Conservation (phyloP, 53 echinoderm and acorn worm genomes). For the Arbacia lixula region DNA sequence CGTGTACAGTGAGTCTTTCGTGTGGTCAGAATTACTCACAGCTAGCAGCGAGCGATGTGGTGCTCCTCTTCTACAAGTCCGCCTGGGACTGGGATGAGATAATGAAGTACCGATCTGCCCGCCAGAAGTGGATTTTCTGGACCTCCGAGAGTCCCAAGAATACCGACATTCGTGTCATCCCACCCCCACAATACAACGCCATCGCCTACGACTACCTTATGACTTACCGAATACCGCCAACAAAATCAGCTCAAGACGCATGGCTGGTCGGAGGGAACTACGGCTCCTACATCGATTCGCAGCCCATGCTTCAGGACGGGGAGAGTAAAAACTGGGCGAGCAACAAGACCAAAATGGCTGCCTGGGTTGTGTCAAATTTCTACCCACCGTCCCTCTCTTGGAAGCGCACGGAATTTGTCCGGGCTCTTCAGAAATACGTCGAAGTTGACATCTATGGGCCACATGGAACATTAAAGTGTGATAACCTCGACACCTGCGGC, state of each 20-base stretch:
- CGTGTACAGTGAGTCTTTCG: background rate
- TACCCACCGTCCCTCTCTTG: background rate
- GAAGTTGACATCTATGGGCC: slow-evolving; percentile 3
- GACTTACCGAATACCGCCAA: slow-evolving; percentile 19
- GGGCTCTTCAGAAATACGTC: background rate
- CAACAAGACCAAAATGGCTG: slow-evolving; percentile 9
- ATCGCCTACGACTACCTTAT: slow-evolving; percentile 44
- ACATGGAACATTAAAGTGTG: slow-evolving; percentile 1
- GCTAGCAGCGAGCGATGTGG: slow-evolving; percentile 14
- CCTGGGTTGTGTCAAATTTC: slow-evolving; percentile 17
- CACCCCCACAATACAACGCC: slow-evolving; percentile 13
- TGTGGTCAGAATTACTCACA: background rate
- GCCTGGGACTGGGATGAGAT: slow-evolving; percentile 23
- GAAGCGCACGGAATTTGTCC: slow-evolving; percentile 15
- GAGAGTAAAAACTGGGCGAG: slow-evolving; percentile 8
- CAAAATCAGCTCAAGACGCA: background rate
- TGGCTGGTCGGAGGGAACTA: background rate
- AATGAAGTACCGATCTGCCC: background rate
- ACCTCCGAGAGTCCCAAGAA: slow-evolving; percentile 44
- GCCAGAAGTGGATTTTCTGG: slow-evolving; percentile 55
- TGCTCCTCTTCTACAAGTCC: slow-evolving; percentile 5
- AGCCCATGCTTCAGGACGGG: background rate
- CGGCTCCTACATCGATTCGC: background rate
- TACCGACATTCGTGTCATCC: slow-evolving; percentile 13
- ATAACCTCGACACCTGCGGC: background rate